Base-by-base conservation (phyloP, 2,888 invertebrate species). In the Creontiades dilutus region DNA sequence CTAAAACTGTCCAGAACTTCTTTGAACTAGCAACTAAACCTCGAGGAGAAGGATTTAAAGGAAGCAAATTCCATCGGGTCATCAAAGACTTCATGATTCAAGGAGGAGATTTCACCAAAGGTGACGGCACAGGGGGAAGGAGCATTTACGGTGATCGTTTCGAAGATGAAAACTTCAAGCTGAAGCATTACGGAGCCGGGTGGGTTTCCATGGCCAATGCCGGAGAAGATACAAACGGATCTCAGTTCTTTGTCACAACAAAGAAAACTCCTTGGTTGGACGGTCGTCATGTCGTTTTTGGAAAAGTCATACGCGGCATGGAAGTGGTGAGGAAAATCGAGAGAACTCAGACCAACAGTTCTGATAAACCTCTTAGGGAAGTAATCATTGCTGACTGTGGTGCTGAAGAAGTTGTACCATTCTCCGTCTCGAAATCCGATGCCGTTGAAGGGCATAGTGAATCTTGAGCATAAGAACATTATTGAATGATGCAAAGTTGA, bases 161-260 rank as follows among this genome's bases (percentile, higher is more conserved):
- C 93, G 96, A 95, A 90, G 99, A 99, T 94, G 99, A 99, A 93
- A 99, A 99, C 95, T 99, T 99, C 95, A 99, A 99, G 94, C 95
- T 99, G 92, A 97, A 97, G 93, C 99, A 99, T 93, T 98, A 98
- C 93, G 99, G 99, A 81, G 96, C 98, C 92, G 99, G 99, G 89
- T 99, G 98, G 98, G 93, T 99, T 92, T 98, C 98, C 0, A 99
- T 99, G 99, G 99, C 99, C 86, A 99, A 99, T 93, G 98, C 99
- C 93, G 99, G 99, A 91, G 98, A 98, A 94, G 98, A 99, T 93
- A 99, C 99, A 47, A 99, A 99, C 93, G 99, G 99, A 48, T 99
- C 98, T 0, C 80, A 81, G 46, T 37, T 37, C 37, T 37, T 37
- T 7, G 37, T 37, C 37, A 37, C 37, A 4, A 37, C 37, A 37